Evolutionary conservation across 1,140 invertebrate genomes (phyloP).

Genomic region (Drosophila sucinea): DNA sequence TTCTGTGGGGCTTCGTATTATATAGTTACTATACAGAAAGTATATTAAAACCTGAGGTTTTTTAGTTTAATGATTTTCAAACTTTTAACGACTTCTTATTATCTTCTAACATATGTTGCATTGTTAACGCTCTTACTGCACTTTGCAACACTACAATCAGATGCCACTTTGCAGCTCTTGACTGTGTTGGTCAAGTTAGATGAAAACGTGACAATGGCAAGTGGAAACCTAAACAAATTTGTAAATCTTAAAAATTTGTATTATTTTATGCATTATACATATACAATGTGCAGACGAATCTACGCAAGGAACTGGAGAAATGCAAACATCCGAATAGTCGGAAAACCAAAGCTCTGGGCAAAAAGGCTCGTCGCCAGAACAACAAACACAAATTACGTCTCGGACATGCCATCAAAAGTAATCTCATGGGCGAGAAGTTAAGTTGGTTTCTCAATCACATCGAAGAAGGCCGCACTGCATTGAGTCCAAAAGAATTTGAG

Average conservation of each 20-base stretch:
- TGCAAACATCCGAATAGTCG: conserved; percentile 91
- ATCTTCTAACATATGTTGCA: too few species aligned
- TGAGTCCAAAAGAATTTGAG: conserved; percentile 85
- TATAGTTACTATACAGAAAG: too few species aligned
- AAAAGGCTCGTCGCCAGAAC: conserved; percentile 86
- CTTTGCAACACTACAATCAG: neutral
- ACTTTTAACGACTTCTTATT: too few species aligned
- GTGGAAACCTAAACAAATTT: conserved; percentile 1
- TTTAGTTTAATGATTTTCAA: too few species aligned
- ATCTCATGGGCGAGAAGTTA: conserved; percentile 88
- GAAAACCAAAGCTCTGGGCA: conserved; percentile 88
- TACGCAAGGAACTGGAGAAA: conserved; percentile 85
- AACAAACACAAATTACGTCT: conserved; percentile 87
- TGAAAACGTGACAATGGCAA: conserved; percentile 4
- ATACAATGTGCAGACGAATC: conserved; percentile 57
- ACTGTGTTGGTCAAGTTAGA: neutral
- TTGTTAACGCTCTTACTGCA: too few species aligned
- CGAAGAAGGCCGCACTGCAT: conserved; percentile 83
- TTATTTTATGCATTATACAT: neutral
- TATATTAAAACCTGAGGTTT: too few species aligned
- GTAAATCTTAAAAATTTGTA: neutral
- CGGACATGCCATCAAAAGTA: conserved; percentile 87
- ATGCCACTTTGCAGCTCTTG: neutral
- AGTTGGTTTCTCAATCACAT: conserved; percentile 88
- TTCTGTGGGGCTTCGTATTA: too few species aligned